Percentiles rank a stretch among this genome's conserved stretches.
These are phyloP conservation scores for Harpalus rubripes DNA, from an alignment of 2,888 invertebrate species.

Conservation along the genomic window DNA sequence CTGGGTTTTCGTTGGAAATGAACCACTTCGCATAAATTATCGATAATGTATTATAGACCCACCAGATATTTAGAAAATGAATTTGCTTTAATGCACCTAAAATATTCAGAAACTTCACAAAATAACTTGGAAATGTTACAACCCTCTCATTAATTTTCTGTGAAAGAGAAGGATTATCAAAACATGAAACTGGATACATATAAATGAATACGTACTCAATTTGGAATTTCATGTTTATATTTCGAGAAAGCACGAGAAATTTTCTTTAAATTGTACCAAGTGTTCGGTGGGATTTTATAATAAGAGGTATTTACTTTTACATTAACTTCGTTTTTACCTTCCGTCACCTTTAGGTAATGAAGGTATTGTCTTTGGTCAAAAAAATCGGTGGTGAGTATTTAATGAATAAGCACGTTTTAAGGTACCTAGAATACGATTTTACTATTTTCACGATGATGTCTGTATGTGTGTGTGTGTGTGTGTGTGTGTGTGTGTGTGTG, in stretches of 20 bases:
- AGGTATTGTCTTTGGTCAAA: too few relatives aligned
- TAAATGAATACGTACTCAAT: background rate
- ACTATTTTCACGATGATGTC: too few relatives aligned
- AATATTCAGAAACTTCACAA: constrained; percentile 30
- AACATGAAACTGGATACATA: constrained; percentile 3
- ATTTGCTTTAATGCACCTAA: constrained; percentile 11
- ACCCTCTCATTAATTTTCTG: constrained; percentile 15
- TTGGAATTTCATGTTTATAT: background rate
- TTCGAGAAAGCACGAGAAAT: background rate
- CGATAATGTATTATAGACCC: constrained; percentile 37
- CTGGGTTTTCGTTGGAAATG: background rate
- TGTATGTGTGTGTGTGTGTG: too few relatives aligned
- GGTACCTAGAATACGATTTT: too few relatives aligned
- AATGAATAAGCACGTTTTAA: too few relatives aligned
- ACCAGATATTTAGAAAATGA: constrained; percentile 32
- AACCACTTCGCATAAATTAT: constrained; percentile 27
- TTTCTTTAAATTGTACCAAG: background rate
- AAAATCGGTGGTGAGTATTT: too few relatives aligned
- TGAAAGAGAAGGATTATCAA: background rate
- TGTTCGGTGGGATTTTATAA: too few relatives aligned
- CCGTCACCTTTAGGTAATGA: too few relatives aligned
- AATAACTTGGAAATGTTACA: constrained; percentile 29
- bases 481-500: too few relatives aligned
- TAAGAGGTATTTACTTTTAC: too few relatives aligned
- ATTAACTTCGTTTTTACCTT: too few relatives aligned